A percentile compares a stretch with the other conserved stretches of the same genome.
Conservation (phyloP, 1,140 invertebrate genomes). For the Drosophila sturtevanti region DNA sequence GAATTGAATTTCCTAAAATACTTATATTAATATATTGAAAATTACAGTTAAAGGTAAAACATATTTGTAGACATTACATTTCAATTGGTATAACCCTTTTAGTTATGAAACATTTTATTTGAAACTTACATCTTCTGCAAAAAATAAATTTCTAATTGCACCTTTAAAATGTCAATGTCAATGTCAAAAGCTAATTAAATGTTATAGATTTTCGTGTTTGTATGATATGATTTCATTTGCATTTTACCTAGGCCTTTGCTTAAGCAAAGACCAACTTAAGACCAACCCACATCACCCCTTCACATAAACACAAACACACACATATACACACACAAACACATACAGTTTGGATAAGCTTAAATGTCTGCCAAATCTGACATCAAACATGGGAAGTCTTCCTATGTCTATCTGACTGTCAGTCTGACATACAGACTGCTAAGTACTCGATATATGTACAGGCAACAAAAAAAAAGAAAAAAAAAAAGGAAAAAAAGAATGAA, state of each 20-base stretch:
- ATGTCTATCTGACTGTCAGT: slow-evolving; percentile 6
- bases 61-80: no score
- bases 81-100: no score
- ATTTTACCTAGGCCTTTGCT: slow-evolving; percentile 3
- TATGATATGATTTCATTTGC: background rate
- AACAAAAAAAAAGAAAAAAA: no score
- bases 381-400: slow-evolving; percentile 28
- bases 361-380: slow-evolving; percentile 48
- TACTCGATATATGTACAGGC: slow-evolving; percentile 27
- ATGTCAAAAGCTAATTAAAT: slow-evolving; percentile 4
- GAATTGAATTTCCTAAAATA: no score
- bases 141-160: background rate
- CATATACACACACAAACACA: background rate
- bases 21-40: no score
- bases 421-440: slow-evolving; percentile 33
- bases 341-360: slow-evolving; percentile 20
- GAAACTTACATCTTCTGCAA: no score
- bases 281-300: background rate
- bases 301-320: background rate
- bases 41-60: no score
- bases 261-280: background rate
- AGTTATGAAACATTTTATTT: no score
- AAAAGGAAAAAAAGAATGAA: no score
- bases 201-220: background rate
- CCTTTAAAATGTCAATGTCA: background rate